Evolutionary conservation across 2,888 invertebrate species (phyloP).

Genomic region (Didymodactylos carnosus): DNA sequence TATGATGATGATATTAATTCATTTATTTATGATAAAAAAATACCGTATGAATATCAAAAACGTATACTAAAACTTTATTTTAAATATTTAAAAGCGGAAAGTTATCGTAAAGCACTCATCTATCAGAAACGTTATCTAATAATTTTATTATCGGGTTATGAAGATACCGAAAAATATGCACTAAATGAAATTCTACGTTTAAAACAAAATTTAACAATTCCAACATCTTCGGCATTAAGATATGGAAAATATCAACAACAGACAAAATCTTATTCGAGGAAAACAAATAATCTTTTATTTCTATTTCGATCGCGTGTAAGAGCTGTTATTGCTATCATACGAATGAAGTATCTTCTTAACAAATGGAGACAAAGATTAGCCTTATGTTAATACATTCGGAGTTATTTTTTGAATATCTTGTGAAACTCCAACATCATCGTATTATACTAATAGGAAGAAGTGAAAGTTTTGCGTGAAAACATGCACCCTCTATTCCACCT

Average conservation of each 20-base stretch:
- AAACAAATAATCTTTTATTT: neutral
- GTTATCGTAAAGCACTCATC: slow-evolving; percentile 62
- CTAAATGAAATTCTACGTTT: neutral
- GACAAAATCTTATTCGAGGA: neutral
- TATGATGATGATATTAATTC: no score
- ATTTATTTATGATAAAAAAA: no score
- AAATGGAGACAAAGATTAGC: neutral
- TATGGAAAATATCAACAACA: neutral
- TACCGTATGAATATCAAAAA: no score
- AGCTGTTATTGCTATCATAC: neutral
- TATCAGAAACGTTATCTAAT: slow-evolving; percentile 75
- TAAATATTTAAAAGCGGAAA: slow-evolving; percentile 48
- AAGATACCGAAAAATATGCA: slow-evolving; percentile 30
- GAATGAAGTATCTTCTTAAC: neutral
- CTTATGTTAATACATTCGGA: no score
- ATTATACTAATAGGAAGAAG: no score
- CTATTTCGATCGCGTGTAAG: neutral
- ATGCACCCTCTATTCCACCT: no score
- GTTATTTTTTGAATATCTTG: no score
- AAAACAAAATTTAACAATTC: neutral
- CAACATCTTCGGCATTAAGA: neutral
- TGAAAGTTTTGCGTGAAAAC: no score
- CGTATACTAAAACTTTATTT: slow-evolving; percentile 5
- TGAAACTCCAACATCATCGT: no score
- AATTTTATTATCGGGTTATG: slow-evolving; percentile 46